Percentiles rank a stretch among this genome's conserved stretches.
phyloP scores from a whole-genome alignment of 30 jellyfish, hydroid and myxozoan species.

The Nemopilema nomurai region DNA sequence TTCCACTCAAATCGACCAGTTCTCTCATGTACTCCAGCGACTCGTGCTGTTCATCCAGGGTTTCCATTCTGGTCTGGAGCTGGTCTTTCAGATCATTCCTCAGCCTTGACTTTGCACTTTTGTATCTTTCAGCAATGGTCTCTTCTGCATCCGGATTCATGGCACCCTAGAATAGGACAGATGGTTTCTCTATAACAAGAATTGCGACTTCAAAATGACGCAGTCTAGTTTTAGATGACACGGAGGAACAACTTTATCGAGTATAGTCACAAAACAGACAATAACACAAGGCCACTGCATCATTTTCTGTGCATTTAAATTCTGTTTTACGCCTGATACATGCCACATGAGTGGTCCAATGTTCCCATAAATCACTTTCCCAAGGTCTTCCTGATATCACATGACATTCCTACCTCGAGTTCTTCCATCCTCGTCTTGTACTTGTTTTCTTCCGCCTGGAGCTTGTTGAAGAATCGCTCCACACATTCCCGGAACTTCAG shows the following conservation, averaged over 20 bases:
- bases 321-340: too few species aligned
- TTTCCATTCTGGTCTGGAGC: conserved; percentile 82
- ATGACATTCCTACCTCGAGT: conserved; percentile 74
- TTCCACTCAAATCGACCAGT: conserved; percentile 88
- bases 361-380: too few species aligned
- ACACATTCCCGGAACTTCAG: conserved; percentile 59
- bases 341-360: too few species aligned
- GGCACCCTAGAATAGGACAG: conserved; percentile 76
- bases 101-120: conserved; percentile 73
- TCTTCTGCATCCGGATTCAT: conserved; percentile 96
- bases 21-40: conserved; percentile 89
- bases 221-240: neutral
- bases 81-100: conserved; percentile 82
- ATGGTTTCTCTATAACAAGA: neutral
- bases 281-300: too few species aligned
- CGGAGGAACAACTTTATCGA: too few species aligned
- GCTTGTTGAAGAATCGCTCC: conserved; percentile 83
- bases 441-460: conserved; percentile 84
- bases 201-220: neutral
- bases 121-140: conserved; percentile 79
- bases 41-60: conserved; percentile 83
- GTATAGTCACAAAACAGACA: too few species aligned
- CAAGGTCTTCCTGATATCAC: neutral
- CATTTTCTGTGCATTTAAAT: too few species aligned
- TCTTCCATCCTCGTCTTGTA: conserved; percentile 86